phyloP scores from a whole-genome alignment of 2,797 vertebrate species.

The Podarcis siculus region DNA sequence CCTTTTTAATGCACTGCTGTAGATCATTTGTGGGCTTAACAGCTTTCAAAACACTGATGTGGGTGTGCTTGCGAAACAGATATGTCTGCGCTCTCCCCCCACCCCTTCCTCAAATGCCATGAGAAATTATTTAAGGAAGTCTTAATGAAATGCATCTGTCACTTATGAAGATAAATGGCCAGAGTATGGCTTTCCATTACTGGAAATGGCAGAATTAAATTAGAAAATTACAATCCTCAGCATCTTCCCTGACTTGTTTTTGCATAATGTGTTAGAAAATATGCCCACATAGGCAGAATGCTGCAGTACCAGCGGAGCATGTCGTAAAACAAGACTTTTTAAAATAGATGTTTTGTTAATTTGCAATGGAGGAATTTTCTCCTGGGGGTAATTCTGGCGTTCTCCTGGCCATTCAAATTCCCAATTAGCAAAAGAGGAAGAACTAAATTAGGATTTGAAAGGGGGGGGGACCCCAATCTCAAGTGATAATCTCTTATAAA shows the following conservation, averaged over 20 bases:
- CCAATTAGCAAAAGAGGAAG: conserved; percentile 32
- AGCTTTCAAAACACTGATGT: conserved; percentile 70
- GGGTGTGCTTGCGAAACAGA: conserved; percentile 70
- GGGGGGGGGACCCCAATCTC: background rate
- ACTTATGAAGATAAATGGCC: conserved; percentile 81
- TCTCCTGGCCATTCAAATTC: conserved; percentile 36
- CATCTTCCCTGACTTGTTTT: conserved; percentile 80
- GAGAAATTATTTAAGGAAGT: conserved; percentile 82
- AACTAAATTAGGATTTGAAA: conserved; percentile 26
- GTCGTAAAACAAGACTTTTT: conserved; percentile 73
- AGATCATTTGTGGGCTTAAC: conserved; percentile 69
- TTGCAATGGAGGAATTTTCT: conserved; percentile 63
- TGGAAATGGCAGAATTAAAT: conserved; percentile 84
- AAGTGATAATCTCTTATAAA: conserved; percentile 14
- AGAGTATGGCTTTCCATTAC: conserved; percentile 81
- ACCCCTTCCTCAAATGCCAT: conserved; percentile 74
- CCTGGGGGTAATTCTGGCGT: conserved; percentile 46
- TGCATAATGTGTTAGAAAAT: conserved; percentile 83
- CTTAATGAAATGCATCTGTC: conserved; percentile 84
- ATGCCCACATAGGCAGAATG: conserved; percentile 80
- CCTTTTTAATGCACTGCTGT: conserved; percentile 71
- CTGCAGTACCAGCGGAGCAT: conserved; percentile 67
- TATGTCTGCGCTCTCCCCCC: conserved; percentile 67
- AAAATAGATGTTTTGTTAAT: conserved; percentile 70
- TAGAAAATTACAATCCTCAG: conserved; percentile 83